phyloP scores from a whole-genome alignment of 2,797 vertebrate genomes.

The Enteromius mattozi region DNA sequence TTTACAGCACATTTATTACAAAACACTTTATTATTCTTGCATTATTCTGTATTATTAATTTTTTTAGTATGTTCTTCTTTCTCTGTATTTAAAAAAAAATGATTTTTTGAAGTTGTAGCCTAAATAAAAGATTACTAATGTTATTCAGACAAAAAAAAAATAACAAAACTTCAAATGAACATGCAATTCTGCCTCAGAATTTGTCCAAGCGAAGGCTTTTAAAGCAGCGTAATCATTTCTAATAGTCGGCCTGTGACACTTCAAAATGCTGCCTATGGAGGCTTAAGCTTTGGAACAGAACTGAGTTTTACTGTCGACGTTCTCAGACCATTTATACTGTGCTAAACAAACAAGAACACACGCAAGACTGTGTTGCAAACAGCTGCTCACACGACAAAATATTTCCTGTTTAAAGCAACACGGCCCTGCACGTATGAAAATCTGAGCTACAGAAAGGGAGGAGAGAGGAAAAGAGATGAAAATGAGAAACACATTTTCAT shows the following conservation, averaged over 20 bases:
- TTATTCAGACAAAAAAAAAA: background rate
- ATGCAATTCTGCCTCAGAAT: background rate
- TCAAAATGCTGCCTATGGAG: background rate
- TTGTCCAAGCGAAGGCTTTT: background rate
- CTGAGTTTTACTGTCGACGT: background rate
- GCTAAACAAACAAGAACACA: constrained; percentile 1
- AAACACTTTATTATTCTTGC: background rate
- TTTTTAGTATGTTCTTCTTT: background rate
- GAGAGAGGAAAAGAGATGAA: constrained; percentile 67
- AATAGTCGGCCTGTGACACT: background rate
- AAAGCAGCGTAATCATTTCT: background rate
- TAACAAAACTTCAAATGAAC: background rate
- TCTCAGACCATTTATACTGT: background rate
- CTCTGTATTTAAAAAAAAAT: background rate
- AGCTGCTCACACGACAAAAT: background rate
- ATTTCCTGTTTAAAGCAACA: constrained; percentile 2
- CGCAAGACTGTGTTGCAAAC: background rate
- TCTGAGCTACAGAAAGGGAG: constrained; percentile 1
- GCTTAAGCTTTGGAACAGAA: background rate
- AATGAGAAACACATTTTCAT: constrained; percentile 77
- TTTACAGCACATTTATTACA: background rate
- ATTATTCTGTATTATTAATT: background rate
- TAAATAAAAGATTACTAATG: background rate
- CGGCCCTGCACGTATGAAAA: background rate
- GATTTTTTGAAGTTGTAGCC: background rate